These are phyloP conservation scores for Palythoa heliodiscus DNA, from an alignment of 92 coral and sea anemone genomes.

Conservation along the genomic window DNA sequence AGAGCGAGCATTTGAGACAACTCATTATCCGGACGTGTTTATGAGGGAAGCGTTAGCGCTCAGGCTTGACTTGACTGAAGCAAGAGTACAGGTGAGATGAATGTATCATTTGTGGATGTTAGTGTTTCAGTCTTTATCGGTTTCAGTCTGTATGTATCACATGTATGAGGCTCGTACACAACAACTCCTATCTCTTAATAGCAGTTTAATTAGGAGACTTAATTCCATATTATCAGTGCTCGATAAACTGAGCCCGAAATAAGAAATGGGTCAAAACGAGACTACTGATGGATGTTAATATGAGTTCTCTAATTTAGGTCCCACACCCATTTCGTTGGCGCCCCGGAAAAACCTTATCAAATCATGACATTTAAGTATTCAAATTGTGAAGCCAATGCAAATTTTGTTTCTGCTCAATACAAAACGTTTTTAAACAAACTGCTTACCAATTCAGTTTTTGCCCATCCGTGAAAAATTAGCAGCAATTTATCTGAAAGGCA, in stretches of 20 bases:
- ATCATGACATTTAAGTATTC: neutral
- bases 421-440: constrained; percentile 1
- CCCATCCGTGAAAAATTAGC: constrained; percentile 5
- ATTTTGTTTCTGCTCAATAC: neutral
- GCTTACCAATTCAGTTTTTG: constrained; percentile 7
- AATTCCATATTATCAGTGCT: neutral
- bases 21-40: constrained; percentile 97
- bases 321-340: neutral
- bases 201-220: constrained; percentile 4
- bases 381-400: constrained; percentile 1
- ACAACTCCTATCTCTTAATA: neutral
- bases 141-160: neutral
- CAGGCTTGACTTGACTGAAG: constrained; percentile 94
- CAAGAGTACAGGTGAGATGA: constrained; percentile 88
- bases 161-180: neutral
- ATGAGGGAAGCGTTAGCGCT: constrained; percentile 97
- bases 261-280: neutral
- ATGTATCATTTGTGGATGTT: neutral
- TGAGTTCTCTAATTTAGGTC: constrained; percentile 4
- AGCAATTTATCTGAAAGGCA: constrained; percentile 20
- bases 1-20: constrained; percentile 93
- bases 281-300: neutral
- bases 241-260: neutral
- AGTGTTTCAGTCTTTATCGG: neutral
- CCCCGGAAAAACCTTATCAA: neutral